These are phyloP conservation scores for Dione juno DNA, from an alignment of 2,888 invertebrate species.

Conservation along the genomic window DNA sequence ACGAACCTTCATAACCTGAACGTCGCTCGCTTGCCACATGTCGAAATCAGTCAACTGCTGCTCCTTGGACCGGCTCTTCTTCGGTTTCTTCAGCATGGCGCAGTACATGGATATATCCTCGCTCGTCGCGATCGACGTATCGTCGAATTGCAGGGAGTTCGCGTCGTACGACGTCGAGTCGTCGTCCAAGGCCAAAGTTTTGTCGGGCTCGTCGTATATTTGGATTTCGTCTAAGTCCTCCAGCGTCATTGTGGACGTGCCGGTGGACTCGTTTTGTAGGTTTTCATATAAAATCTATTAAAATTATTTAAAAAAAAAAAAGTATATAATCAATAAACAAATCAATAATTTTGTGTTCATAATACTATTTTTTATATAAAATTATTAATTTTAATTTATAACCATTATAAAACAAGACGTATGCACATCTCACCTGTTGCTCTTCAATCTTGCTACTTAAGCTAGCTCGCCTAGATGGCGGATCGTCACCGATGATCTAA, in stretches of 20 bases:
- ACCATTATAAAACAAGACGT: too few relatives aligned
- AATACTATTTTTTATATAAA: too few relatives aligned
- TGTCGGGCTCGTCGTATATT: constrained; percentile 50
- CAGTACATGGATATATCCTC: constrained; percentile 69
- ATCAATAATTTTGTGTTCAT: too few relatives aligned
- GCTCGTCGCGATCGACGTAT: constrained; percentile 63
- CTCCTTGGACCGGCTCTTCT: constrained; percentile 59
- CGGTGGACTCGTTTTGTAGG: constrained; percentile 54
- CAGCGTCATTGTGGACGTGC: constrained; percentile 60
- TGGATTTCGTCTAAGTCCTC: constrained; percentile 50
- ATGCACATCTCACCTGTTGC: constrained; percentile 28
- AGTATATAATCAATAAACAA: too few relatives aligned
- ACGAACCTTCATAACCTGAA: constrained; percentile 72
- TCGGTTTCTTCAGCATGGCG: constrained; percentile 66
- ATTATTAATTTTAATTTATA: too few relatives aligned
- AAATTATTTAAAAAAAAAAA: too few relatives aligned
- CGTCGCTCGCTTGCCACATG: constrained; percentile 75
- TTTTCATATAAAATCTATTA: constrained; percentile 55
- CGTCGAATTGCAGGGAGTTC: constrained; percentile 56
- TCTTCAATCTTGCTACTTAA: constrained; percentile 30
- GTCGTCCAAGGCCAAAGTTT: constrained; percentile 49
- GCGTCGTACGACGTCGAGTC: constrained; percentile 71
- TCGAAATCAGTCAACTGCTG: constrained; percentile 65
- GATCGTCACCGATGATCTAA: constrained; percentile 23
- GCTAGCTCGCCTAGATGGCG: constrained; percentile 20